Percentiles rank a stretch among this genome's conserved stretches.
Evolutionary conservation across 1,140 invertebrate species (phyloP).

Genomic region (Psix sp.): DNA sequence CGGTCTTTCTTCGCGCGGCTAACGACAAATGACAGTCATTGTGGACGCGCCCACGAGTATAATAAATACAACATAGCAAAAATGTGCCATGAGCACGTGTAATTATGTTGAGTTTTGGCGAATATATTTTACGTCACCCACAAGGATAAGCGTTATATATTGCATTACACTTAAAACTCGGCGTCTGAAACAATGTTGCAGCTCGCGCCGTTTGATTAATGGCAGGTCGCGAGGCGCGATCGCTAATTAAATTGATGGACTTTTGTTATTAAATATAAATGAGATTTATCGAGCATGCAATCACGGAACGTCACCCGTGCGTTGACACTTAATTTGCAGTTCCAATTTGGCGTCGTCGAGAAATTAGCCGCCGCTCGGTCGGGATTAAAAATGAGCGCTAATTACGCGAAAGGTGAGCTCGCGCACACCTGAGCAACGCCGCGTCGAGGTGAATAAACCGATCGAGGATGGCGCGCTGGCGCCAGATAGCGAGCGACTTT

Average conservation of each 20-base stretch:
- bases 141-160: slow-evolving; percentile 53
- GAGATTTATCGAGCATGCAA: slow-evolving; percentile 37
- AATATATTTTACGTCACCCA: slow-evolving; percentile 47
- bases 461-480: slow-evolving; percentile 16
- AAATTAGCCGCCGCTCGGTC: slow-evolving; percentile 6
- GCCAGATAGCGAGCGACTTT: slow-evolving; percentile 3
- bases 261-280: slow-evolving; percentile 38
- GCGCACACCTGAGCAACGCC: slow-evolving; percentile 6
- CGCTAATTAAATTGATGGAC: slow-evolving; percentile 39
- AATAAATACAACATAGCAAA: slow-evolving; percentile 50
- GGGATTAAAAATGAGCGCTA: slow-evolving; percentile 13
- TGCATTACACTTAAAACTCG: slow-evolving; percentile 27
- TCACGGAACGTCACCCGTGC: neutral
- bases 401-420: neutral
- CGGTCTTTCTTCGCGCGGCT: slow-evolving; percentile 46
- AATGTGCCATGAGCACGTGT: slow-evolving; percentile 31
- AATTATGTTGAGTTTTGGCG: slow-evolving; percentile 51
- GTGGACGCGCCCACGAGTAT: slow-evolving; percentile 38
- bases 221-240: slow-evolving; percentile 5
- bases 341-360: neutral
- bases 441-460: slow-evolving; percentile 26
- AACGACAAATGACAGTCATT: slow-evolving; percentile 56
- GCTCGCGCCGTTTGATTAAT: slow-evolving; percentile 34
- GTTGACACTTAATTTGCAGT: slow-evolving; percentile 7
- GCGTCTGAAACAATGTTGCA: slow-evolving; percentile 37